These are phyloP conservation scores for Clunio marinus DNA, from an alignment of 2,888 invertebrate genomes.

Conservation along the genomic window DNA sequence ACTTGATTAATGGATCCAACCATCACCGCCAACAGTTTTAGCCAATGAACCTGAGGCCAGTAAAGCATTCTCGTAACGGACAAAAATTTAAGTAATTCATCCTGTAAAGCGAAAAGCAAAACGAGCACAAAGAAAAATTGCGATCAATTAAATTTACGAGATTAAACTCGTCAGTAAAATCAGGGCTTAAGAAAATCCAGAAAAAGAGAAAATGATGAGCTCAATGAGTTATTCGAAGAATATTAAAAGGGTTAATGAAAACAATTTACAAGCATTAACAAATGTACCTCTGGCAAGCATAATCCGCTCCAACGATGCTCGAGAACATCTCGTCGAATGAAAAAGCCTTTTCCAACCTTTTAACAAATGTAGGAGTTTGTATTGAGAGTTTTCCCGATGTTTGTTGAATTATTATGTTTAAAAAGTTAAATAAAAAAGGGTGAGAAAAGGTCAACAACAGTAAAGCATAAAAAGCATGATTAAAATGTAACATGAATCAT, in stretches of 20 bases:
- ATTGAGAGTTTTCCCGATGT: too few species aligned
- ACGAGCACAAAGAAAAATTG: slow-evolving; percentile 19
- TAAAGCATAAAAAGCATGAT: background rate
- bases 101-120: slow-evolving; percentile 40
- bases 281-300: slow-evolving; percentile 45
- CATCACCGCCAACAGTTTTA: slow-evolving; percentile 70
- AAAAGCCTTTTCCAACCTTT: slow-evolving; percentile 45
- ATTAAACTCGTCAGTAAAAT: background rate
- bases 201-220: slow-evolving; percentile 1
- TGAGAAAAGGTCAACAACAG: background rate
- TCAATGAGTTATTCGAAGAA: background rate
- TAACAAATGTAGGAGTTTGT: too few species aligned
- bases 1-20: slow-evolving; percentile 64
- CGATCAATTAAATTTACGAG: slow-evolving; percentile 11
- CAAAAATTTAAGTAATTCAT: slow-evolving; percentile 57
- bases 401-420: too few species aligned
- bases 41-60: slow-evolving; percentile 58
- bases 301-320: slow-evolving; percentile 48
- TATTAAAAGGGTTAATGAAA: background rate
- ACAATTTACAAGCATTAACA: background rate
- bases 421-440: too few species aligned
- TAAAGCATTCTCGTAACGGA: slow-evolving; percentile 59
- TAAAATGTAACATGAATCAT: background rate
- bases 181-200: background rate
- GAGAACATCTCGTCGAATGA: slow-evolving; percentile 46